Evolutionary conservation across 2,797 vertebrate species (phyloP).

Genomic region (Phoebastria nigripes): DNA sequence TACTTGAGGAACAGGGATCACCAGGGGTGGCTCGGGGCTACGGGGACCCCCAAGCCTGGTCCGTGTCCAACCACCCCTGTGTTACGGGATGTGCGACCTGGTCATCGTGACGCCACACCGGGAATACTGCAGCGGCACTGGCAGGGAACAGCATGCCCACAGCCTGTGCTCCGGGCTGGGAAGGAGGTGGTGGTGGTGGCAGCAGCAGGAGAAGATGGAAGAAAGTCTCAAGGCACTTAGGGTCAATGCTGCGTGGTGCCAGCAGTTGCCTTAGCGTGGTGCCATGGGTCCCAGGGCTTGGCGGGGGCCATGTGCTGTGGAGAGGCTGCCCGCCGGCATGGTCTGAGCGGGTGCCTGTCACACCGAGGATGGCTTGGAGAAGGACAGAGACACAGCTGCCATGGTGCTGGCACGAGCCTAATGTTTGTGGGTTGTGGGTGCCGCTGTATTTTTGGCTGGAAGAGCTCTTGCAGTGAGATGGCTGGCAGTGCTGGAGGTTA

Average conservation of each 20-base stretch:
- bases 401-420: background rate
- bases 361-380: accelerated
- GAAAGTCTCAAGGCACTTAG: background rate
- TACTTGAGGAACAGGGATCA: background rate
- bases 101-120: accelerated
- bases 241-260: background rate
- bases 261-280: accelerated
- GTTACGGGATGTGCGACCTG: background rate
- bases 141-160: accelerated
- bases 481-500: background rate
- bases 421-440: background rate
- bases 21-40: background rate
- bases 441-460: background rate
- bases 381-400: background rate
- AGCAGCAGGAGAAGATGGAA: background rate
- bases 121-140: background rate
- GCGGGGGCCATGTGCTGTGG: accelerated
- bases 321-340: accelerated
- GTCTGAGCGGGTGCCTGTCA: background rate
- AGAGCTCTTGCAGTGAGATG: background rate
- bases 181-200: background rate
- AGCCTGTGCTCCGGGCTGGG: background rate
- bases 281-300: accelerated
- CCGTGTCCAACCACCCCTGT: accelerated
- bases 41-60: accelerated